phyloP scores from a whole-genome alignment of 2,888 invertebrate species.

The Orchesellides sinensis region DNA sequence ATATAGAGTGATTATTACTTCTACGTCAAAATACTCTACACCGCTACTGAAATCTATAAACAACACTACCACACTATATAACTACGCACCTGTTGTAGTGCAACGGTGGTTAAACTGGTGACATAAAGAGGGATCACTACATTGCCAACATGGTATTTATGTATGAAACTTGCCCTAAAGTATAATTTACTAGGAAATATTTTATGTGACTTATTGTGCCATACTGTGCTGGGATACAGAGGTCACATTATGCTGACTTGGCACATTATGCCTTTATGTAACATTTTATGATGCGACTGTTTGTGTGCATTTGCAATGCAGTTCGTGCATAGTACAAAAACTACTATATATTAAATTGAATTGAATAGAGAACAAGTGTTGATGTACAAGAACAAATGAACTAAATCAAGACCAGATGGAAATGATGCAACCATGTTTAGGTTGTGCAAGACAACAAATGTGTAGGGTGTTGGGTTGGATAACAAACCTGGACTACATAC shows the following conservation, averaged over 20 bases:
- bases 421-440: neutral
- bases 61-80: constrained; percentile 9
- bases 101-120: constrained; percentile 47
- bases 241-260: constrained; percentile 50
- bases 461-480: neutral
- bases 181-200: constrained; percentile 36
- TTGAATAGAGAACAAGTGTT: neutral
- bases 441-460: neutral
- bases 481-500: neutral
- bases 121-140: neutral
- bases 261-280: constrained; percentile 35
- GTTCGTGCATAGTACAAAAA: too few relatives aligned
- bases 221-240: constrained; percentile 44
- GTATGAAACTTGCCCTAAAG: neutral
- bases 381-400: neutral
- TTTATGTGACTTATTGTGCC: constrained; percentile 34
- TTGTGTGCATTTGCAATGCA: too few relatives aligned
- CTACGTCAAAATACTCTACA: constrained; percentile 31
- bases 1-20: constrained; percentile 18
- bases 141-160: neutral
- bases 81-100: constrained; percentile 57
- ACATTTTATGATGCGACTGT: neutral
- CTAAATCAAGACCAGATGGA: neutral
- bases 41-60: constrained; percentile 40
- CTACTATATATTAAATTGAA: too few relatives aligned